Base-by-base conservation (phyloP, 2,797 vertebrate genomes). In the Microhierax caerulescens region DNA sequence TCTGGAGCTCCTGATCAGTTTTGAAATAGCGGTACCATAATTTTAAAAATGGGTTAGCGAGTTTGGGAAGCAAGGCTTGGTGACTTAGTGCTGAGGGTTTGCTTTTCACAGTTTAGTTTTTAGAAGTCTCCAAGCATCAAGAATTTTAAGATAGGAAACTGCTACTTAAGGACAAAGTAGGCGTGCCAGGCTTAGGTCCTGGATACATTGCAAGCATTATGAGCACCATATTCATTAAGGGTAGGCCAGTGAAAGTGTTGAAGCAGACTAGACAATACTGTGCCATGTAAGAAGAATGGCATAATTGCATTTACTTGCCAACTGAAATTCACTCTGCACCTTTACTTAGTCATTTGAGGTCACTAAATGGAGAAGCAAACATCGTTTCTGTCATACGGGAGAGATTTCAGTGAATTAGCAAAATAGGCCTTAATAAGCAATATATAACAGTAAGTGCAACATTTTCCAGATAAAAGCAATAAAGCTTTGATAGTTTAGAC, bases 351-450 rank as follows among this genome's bases (percentile, higher is more conserved):
- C 65, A 34, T 88, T 48, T 85, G 69, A 90, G 70, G 73, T 93
- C 65, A 54, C 24, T 75, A 81, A 86, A 63, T 36, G n/a, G 79
- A 94, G 36, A 94, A 76, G 16, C 28, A 84, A 90, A 53, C 69
- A 59, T 32, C 39, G 5, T 68, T 80, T 88, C 91, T 93, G 80
- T 95, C 37, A 53, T 70, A 68, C 69, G 68, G 84, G 45, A 94
- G 69, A 65, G 23, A 91, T 94, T 90, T 88, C 65, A 94, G 73
- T 63, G 85, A 96, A 96, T 93, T 94, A 85, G 86, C 70, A 70
- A 72, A 78, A 70, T 32, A 65, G 61, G 14, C 56, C 76, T 94
- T 93, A 89, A 37, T 86, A 92, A 97, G 86, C 63, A 80, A 69
- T 59, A 93, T 84, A 11, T 76, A 93, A 67, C 43, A 69, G 64